phyloP scores from a whole-genome alignment of 2,888 invertebrate species.

The Brachyopa scutellaris region DNA sequence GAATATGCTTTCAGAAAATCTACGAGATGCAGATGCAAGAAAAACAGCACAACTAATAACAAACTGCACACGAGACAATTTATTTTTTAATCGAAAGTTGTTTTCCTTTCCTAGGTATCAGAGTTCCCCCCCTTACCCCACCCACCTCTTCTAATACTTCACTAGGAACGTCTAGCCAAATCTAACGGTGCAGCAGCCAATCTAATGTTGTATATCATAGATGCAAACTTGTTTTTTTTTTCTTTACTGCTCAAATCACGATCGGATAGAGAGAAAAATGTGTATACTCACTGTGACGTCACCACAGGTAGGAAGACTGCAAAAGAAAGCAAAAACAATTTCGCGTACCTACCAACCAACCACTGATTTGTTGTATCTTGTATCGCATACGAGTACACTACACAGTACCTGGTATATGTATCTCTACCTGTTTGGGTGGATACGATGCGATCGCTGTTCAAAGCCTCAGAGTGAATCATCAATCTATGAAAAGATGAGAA shows the following conservation, averaged over 20 bases:
- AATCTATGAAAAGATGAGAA: constrained; percentile 29
- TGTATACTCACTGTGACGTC: constrained; percentile 51
- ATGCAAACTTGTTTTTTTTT: constrained; percentile 52
- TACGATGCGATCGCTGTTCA: background rate
- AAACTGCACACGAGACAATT: constrained; percentile 60
- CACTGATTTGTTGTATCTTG: background rate
- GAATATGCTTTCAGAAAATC: background rate
- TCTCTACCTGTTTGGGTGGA: background rate
- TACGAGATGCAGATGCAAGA: constrained; percentile 17
- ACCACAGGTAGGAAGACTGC: constrained; percentile 9
- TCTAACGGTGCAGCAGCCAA: constrained; percentile 57
- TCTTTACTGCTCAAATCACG: background rate
- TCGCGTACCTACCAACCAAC: background rate
- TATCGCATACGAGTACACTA: background rate
- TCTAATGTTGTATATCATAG: constrained; percentile 40
- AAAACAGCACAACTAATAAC: constrained; percentile 1
- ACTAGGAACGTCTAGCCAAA: constrained; percentile 48
- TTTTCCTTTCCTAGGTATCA: constrained; percentile 59
- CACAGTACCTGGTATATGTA: no score
- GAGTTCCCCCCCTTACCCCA: constrained; percentile 24
- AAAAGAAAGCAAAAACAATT: constrained; percentile 19
- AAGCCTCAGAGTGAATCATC: constrained; percentile 35
- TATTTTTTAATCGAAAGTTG: constrained; percentile 72
- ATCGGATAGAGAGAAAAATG: constrained; percentile 17
- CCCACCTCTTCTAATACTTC: constrained; percentile 24